Conservation (phyloP, 2,888 invertebrate species). For the Caenorhabditis sp. region DNA sequence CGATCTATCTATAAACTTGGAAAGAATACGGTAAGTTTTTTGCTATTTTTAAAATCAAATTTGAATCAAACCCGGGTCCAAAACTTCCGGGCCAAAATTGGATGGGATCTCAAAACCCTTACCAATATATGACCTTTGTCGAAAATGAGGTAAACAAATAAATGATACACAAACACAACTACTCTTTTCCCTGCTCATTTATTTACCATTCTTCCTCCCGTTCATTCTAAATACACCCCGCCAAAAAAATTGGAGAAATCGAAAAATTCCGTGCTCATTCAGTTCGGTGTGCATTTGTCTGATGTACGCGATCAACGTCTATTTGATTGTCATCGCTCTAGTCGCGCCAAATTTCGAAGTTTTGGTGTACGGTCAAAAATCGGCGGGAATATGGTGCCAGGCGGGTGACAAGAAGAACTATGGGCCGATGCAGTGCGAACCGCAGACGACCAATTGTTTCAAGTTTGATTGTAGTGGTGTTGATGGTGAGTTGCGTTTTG, state of each 20-base stretch:
- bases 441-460: constrained; percentile 53
- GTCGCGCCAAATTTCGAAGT: neutral
- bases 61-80: too few relatives aligned
- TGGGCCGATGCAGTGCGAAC: constrained; percentile 46
- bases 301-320: constrained; percentile 14
- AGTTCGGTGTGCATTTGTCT: neutral
- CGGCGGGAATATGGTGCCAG: constrained; percentile 51
- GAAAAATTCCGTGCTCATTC: constrained; percentile 8
- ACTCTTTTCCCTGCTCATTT: neutral
- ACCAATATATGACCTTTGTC: too few relatives aligned
- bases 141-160: neutral
- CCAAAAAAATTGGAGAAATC: too few relatives aligned
- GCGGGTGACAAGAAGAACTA: constrained; percentile 42
- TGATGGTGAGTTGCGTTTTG: constrained; percentile 23
- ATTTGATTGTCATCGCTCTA: constrained; percentile 9
- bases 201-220: too few relatives aligned
- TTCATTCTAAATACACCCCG: neutral
- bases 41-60: too few relatives aligned
- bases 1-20: too few relatives aligned
- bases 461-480: constrained; percentile 47
- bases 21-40: too few relatives aligned
- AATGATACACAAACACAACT: neutral
- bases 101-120: too few relatives aligned
- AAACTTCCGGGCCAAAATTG: too few relatives aligned
- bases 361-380: neutral